Conservation (phyloP, 2,113 vertebrate species). For the Microtus richardsoni region DNA sequence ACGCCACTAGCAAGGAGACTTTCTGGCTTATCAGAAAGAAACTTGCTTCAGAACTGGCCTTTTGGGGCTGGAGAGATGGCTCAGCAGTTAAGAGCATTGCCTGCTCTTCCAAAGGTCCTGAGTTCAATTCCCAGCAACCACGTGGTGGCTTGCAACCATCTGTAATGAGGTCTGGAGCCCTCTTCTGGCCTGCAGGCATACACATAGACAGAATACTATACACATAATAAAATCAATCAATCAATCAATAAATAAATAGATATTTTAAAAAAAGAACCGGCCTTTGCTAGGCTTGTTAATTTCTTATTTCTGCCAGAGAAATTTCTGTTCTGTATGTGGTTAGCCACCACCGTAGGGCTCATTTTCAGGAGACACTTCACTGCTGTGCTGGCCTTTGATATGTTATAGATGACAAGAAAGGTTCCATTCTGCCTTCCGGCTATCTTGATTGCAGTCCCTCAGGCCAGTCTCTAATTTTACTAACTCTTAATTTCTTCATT, state of each 20-base stretch:
- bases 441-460: constrained; percentile 51
- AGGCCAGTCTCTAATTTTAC: constrained; percentile 17
- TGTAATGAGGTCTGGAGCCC: no score
- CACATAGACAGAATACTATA: no score
- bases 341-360: not conserved
- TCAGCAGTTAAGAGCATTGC: no score
- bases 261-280: no score
- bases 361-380: constrained; percentile 31
- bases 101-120: no score
- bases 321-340: not conserved
- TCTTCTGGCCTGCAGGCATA: no score
- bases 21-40: not conserved
- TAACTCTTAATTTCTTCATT: constrained; percentile 30
- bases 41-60: not conserved
- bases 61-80: not conserved
- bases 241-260: no score
- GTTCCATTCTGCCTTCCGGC: not conserved
- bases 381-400: not conserved
- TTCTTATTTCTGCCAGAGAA: not conserved
- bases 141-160: no score
- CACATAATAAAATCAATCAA: no score
- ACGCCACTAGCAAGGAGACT: not conserved
- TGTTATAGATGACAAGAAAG: not conserved
- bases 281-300: constrained; percentile 6
- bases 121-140: no score